Evolutionary conservation across 2,888 invertebrate genomes (phyloP).

Genomic region (Anthrax anthrax): DNA sequence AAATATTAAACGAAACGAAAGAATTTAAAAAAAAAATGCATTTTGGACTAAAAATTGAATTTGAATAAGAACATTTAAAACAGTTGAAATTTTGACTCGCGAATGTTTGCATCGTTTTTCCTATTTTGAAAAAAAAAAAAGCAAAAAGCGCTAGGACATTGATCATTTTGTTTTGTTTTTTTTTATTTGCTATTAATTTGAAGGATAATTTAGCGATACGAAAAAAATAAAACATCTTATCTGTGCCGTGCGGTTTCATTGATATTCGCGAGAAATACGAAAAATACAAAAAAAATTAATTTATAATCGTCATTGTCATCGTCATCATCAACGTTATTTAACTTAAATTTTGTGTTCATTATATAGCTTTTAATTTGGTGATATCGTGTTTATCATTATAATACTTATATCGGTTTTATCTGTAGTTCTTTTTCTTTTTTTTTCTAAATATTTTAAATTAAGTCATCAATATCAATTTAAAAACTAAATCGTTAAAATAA

Average conservation of each 20-base stretch:
- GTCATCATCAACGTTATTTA: no score
- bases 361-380: no score
- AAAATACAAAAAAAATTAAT: background rate
- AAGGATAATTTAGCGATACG: constrained; percentile 1
- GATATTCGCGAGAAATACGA: background rate
- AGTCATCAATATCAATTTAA: no score
- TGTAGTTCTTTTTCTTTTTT: no score
- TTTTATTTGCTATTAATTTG: no score
- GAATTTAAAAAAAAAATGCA: constrained; percentile 11
- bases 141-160: background rate
- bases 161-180: background rate
- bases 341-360: no score
- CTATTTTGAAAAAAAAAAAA: no score
- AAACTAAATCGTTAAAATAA: constrained; percentile 36
- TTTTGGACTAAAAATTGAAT: constrained; percentile 10
- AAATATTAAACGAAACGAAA: no score
- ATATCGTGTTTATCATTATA: no score
- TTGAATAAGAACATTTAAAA: constrained; percentile 16
- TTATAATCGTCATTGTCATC: no score
- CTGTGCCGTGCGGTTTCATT: background rate
- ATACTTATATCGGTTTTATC: no score
- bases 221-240: background rate
- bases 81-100: constrained; percentile 33
- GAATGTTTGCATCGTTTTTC: constrained; percentile 23
- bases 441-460: no score